phyloP scores from a whole-genome alignment of 2,113 vertebrate genomes.

The Toxotes jaculatrix region DNA sequence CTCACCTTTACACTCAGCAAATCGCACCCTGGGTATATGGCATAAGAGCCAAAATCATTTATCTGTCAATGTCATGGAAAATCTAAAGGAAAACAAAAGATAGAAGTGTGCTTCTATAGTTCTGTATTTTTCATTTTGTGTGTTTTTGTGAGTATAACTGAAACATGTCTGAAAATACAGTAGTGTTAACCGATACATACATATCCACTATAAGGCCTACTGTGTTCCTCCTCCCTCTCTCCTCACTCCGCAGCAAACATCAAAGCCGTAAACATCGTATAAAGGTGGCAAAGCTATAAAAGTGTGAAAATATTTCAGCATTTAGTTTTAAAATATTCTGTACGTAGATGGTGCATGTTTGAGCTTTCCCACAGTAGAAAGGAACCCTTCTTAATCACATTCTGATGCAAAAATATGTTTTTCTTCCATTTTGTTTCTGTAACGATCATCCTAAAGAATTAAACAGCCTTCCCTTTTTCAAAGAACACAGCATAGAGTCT shows the following conservation, averaged over 20 bases:
- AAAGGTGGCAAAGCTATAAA: constrained; percentile 73
- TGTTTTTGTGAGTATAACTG: constrained; percentile 20
- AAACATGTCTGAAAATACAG: constrained; percentile 47
- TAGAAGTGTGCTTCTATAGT: background rate
- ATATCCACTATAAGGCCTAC: constrained; percentile 44
- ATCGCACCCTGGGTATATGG: constrained; percentile 46
- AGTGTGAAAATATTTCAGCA: constrained; percentile 78
- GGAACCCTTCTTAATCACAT: constrained; percentile 43
- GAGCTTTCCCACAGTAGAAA: constrained; percentile 64
- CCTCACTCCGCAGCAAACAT: constrained; percentile 55
- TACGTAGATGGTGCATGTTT: constrained; percentile 47
- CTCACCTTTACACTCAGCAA: background rate
- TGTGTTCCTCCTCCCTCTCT: constrained; percentile 20
- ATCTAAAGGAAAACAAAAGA: constrained; percentile 6
- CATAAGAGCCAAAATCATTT: constrained; percentile 15
- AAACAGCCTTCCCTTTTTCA: constrained; percentile 57
- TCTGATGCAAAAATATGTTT: constrained; percentile 33
- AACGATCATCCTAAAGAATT: constrained; percentile 32
- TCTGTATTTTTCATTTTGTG: constrained; percentile 41
- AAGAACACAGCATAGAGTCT: constrained; percentile 72
- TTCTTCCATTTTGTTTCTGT: background rate
- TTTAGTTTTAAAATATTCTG: constrained; percentile 68
- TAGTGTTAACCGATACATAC: constrained; percentile 61
- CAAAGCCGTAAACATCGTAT: constrained; percentile 78
- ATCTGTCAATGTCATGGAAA: constrained; percentile 7